Conservation (phyloP, 2,888 invertebrate genomes). For the Heliothis peltigera region DNA sequence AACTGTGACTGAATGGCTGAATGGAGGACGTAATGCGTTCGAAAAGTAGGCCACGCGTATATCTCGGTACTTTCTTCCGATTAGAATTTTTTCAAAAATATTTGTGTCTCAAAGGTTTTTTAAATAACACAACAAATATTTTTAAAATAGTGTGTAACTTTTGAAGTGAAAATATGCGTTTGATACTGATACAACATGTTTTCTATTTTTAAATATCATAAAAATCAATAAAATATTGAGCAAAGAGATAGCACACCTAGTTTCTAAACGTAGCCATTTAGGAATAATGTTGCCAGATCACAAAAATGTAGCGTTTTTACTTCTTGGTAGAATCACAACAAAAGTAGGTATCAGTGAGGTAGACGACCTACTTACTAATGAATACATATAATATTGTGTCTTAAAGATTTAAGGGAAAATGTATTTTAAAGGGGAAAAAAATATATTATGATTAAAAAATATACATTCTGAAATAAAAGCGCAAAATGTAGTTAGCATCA, state of each 20-base stretch:
- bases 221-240: slow-evolving; percentile 50
- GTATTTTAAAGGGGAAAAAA: too few species aligned
- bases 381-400: too few species aligned
- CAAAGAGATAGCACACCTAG: slow-evolving; percentile 50
- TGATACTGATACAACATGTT: slow-evolving; percentile 46
- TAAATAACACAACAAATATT: slow-evolving; percentile 55
- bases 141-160: slow-evolving; percentile 49
- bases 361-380: background rate
- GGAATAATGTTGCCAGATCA: slow-evolving; percentile 56
- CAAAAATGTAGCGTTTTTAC: slow-evolving; percentile 15
- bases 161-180: slow-evolving; percentile 47
- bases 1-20: slow-evolving; percentile 73
- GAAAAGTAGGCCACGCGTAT: slow-evolving; percentile 63
- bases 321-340: slow-evolving; percentile 46
- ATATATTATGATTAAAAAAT: too few species aligned
- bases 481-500: too few species aligned
- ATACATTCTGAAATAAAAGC: too few species aligned
- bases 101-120: slow-evolving; percentile 52
- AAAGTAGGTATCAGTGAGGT: background rate
- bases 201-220: slow-evolving; percentile 58
- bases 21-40: slow-evolving; percentile 71
- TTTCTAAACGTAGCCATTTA: slow-evolving; percentile 64
- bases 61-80: slow-evolving; percentile 56
- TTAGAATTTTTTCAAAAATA: slow-evolving; percentile 57
- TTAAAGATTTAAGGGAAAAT: too few species aligned